Evolutionary conservation across 2,888 invertebrate genomes (phyloP).

Genomic region (Eulithis prunata): DNA sequence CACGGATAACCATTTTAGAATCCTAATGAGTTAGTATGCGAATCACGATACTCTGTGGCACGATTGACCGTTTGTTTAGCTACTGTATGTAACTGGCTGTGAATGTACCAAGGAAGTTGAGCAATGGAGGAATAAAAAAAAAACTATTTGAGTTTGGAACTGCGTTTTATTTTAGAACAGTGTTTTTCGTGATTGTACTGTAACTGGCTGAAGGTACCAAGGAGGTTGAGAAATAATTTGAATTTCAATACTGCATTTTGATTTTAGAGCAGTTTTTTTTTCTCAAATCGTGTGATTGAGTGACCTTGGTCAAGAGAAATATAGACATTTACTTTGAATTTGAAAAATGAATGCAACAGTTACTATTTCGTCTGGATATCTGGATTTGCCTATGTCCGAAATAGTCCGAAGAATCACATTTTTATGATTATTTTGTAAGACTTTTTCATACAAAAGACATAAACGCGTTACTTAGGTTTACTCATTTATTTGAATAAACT

Average conservation of each 20-base stretch:
- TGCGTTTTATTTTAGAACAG: neutral
- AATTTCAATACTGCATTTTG: neutral
- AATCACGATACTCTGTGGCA: constrained; percentile 61
- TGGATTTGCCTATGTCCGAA: too few relatives aligned
- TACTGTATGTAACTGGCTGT: constrained; percentile 46
- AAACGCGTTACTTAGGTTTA: neutral
- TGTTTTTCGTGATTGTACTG: neutral
- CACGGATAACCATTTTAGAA: constrained; percentile 63
- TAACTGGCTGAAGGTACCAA: constrained; percentile 38
- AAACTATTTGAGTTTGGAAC: neutral
- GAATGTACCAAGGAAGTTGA: constrained; percentile 43
- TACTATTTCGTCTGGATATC: too few relatives aligned
- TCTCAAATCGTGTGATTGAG: neutral
- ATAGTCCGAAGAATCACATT: too few relatives aligned
- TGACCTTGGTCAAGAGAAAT: neutral
- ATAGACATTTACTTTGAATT: too few relatives aligned
- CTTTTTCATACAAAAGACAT: neutral
- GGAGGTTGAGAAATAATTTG: constrained; percentile 40
- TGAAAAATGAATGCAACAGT: too few relatives aligned
- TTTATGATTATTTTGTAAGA: too few relatives aligned
- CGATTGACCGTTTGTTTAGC: constrained; percentile 56
- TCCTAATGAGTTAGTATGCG: constrained; percentile 70
- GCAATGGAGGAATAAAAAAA: neutral
- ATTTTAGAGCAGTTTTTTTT: neutral
- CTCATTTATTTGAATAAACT: too few relatives aligned